A percentile compares a stretch with the other conserved stretches of the same genome.
Evolutionary conservation across 1,140 invertebrate species (phyloP).

Genomic region (Diabrotica virgifera): DNA sequence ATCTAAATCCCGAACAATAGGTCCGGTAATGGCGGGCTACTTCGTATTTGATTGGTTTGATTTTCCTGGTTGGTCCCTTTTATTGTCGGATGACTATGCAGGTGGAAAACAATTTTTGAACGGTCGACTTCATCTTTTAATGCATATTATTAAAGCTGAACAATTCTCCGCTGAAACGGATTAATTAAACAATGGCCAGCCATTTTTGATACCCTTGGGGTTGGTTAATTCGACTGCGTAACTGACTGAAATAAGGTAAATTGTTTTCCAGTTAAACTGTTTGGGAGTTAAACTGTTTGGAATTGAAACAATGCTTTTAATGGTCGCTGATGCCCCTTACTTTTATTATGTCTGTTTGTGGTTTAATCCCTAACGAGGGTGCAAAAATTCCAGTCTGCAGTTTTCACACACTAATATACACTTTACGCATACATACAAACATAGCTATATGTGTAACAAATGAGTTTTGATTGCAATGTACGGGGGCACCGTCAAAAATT

Average conservation of each 20-base stretch:
- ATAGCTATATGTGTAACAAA: too few species aligned
- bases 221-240: neutral
- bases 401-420: too few species aligned
- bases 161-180: neutral
- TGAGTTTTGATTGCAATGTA: too few species aligned
- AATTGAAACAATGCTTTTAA: too few species aligned
- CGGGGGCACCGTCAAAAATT: too few species aligned
- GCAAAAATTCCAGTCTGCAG: too few species aligned
- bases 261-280: neutral
- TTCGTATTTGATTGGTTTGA: neutral
- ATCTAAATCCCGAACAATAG: neutral
- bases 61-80: constrained; percentile 1
- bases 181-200: neutral
- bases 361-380: too few species aligned
- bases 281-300: too few species aligned
- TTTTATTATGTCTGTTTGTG: too few species aligned
- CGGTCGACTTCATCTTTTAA: neutral
- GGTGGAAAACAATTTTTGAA: constrained; percentile 1
- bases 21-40: neutral
- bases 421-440: too few species aligned
- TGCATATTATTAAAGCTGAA: neutral
- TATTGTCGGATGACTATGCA: neutral
- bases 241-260: neutral
- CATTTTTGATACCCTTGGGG: neutral
- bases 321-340: too few species aligned